Evolutionary conservation across 2,797 vertebrate genomes (phyloP).

Genomic region (Microcaecilia unicolor): DNA sequence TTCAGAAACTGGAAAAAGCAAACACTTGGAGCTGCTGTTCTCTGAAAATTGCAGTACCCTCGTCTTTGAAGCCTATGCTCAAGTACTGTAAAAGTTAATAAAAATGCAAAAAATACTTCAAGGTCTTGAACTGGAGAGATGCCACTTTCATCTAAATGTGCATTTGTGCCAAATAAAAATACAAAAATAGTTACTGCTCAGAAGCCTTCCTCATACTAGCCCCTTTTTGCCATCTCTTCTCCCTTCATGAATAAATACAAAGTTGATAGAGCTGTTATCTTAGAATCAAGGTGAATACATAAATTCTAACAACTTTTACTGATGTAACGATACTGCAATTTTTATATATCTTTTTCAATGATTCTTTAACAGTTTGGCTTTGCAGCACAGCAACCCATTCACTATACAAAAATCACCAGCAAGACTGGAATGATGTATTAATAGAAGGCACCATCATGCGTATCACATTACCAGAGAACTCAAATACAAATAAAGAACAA

Average conservation of each 20-base stretch:
- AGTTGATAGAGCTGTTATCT: too few relatives aligned
- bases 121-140: conserved; percentile 23
- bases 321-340: conserved; percentile 67
- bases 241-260: conserved; percentile 36
- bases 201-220: conserved; percentile 34
- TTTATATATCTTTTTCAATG: conserved; percentile 49
- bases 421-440: conserved; percentile 84
- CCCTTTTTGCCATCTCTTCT: conserved; percentile 17
- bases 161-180: conserved; percentile 8
- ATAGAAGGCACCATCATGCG: conserved; percentile 95
- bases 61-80: conserved; percentile 28
- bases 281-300: conserved; percentile 42
- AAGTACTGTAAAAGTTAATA: conserved; percentile 22
- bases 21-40: conserved; percentile 45
- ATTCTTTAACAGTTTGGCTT: conserved; percentile 56
- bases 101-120: conserved; percentile 21
- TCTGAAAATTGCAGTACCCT: conserved; percentile 60
- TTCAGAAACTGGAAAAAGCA: conserved; percentile 37
- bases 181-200: conserved; percentile 31
- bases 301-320: conserved; percentile 52
- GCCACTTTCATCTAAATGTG: conserved; percentile 4
- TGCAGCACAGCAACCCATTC: conserved; percentile 64
- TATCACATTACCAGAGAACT: conserved; percentile 77
- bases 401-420: conserved; percentile 70
- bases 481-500: conserved; percentile 71